Evolutionary conservation across 2,113 vertebrate species (phyloP).

Genomic region (Picathartes gymnocephalus): DNA sequence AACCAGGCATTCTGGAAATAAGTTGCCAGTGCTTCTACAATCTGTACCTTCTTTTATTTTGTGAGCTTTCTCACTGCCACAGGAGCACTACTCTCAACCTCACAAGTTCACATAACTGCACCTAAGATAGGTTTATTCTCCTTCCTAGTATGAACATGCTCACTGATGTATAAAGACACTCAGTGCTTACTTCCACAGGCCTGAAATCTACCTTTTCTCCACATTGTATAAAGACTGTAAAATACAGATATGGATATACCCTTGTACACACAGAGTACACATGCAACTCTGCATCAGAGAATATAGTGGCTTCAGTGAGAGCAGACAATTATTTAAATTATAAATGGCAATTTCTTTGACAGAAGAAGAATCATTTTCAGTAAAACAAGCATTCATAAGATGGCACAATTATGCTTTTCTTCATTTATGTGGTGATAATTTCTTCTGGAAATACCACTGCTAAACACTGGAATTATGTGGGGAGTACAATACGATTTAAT

Average conservation of each 20-base stretch:
- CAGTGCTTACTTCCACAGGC: not conserved
- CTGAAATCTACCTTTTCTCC: not conserved
- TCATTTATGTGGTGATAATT: not conserved
- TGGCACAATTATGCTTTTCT: not conserved
- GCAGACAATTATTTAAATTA: not conserved
- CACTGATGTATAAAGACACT: not conserved
- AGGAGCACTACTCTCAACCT: not conserved
- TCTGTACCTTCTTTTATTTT: not conserved
- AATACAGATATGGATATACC: not conserved
- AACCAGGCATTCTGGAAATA: not conserved
- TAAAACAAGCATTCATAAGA: not conserved
- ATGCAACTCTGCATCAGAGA: not conserved
- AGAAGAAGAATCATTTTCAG: not conserved
- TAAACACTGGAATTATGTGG: not conserved
- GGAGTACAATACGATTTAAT: not conserved
- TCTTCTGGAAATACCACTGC: not conserved
- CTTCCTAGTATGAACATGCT: not conserved
- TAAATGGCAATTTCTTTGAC: not conserved
- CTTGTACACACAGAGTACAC: not conserved
- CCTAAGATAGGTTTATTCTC: not conserved
- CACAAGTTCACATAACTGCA: not conserved
- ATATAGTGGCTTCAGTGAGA: not conserved
- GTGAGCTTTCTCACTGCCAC: not conserved
- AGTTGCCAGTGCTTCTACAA: not conserved
- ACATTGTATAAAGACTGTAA: not conserved